These are phyloP conservation scores for Laothoe populi DNA, from an alignment of 2,888 invertebrate genomes.

Conservation along the genomic window DNA sequence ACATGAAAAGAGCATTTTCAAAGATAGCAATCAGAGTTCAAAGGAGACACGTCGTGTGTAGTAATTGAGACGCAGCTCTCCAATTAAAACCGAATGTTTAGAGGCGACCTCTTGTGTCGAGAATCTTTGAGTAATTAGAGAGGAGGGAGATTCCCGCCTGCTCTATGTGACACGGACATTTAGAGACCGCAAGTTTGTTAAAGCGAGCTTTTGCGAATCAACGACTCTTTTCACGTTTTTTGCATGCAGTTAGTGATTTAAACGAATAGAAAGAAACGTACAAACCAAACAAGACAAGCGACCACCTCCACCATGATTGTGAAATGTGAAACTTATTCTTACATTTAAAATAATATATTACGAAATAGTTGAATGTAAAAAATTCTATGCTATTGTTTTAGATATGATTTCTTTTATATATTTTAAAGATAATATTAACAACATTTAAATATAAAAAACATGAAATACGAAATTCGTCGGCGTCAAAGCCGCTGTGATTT, in stretches of 20 bases:
- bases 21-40: constrained; percentile 75
- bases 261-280: constrained; percentile 41
- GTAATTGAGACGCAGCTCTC: constrained; percentile 72
- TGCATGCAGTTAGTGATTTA: constrained; percentile 56
- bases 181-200: constrained; percentile 50
- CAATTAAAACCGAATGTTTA: constrained; percentile 79
- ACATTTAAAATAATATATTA: not conserved
- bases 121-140: constrained; percentile 68
- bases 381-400: not conserved
- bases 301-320: constrained; percentile 44
- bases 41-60: constrained; percentile 69
- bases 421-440: no score
- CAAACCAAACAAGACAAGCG: constrained; percentile 34
- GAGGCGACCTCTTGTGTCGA: constrained; percentile 51
- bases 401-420: not conserved
- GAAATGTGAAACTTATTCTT: constrained; percentile 21
- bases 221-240: constrained; percentile 39
- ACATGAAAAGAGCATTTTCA: constrained; percentile 42
- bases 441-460: no score
- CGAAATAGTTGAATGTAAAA: not conserved
- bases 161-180: constrained; percentile 46
- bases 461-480: no score
- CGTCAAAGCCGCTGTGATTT: no score
- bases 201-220: constrained; percentile 48
- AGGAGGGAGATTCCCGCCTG: constrained; percentile 53